Conservation (phyloP, 1,140 invertebrate genomes). For the Luehdorfia chinensis region DNA sequence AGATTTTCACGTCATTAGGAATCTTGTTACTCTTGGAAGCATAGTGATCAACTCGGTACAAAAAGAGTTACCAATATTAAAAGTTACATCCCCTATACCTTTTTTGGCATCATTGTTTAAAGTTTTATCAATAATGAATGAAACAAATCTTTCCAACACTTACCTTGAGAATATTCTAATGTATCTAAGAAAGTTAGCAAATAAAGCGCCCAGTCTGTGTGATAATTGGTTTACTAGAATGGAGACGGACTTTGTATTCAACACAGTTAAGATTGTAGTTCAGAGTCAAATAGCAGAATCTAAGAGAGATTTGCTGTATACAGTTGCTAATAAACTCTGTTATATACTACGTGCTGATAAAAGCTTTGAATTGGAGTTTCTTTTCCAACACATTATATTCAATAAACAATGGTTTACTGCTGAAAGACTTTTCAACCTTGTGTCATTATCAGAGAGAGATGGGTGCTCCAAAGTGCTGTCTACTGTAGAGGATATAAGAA, state of each 20-base stretch:
- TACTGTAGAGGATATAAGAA: conserved; percentile 65
- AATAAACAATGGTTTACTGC: conserved; percentile 77
- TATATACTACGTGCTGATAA: conserved; percentile 74
- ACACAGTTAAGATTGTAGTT: conserved; percentile 65
- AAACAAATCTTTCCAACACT: conserved; percentile 31
- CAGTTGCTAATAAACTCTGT: conserved; percentile 74
- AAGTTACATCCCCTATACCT: conserved; percentile 70
- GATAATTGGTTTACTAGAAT: conserved; percentile 79
- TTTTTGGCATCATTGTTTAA: conserved; percentile 71
- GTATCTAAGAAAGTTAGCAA: conserved; percentile 49
- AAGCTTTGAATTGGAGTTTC: conserved; percentile 64
- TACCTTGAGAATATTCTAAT: conserved; percentile 34
- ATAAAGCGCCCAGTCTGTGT: conserved; percentile 56
- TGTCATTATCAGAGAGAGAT: conserved; percentile 66
- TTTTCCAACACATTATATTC: conserved; percentile 77
- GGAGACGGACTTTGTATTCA: conserved; percentile 75
- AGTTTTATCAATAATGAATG: conserved; percentile 36
- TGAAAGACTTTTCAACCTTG: conserved; percentile 71
- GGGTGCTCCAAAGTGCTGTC: conserved; percentile 63
- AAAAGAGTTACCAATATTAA: conserved; percentile 74
- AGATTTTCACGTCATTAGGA: conserved; percentile 62
- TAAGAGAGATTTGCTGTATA: conserved; percentile 70
- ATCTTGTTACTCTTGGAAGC: conserved; percentile 60
- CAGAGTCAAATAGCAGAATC: conserved; percentile 41
- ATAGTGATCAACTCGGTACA: conserved; percentile 64